phyloP scores from a whole-genome alignment of 2,797 vertebrate species.

The Halcyon chelicuti region DNA sequence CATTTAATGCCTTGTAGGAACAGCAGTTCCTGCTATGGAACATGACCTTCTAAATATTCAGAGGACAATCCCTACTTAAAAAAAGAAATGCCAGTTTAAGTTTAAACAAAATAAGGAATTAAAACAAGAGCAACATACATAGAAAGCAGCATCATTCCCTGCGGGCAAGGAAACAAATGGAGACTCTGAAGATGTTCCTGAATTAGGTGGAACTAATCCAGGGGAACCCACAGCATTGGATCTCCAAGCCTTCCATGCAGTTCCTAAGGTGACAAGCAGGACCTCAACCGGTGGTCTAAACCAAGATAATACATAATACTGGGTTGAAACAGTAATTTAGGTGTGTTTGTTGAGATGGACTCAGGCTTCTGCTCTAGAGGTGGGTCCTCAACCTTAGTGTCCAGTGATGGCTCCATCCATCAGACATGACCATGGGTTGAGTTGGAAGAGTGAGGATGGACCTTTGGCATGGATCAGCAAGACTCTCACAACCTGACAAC shows the following conservation, averaged over 20 bases:
- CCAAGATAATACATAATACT: background rate
- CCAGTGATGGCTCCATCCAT: background rate
- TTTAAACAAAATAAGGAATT: background rate
- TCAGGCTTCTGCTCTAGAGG: background rate
- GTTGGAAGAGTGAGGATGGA: fast-evolving
- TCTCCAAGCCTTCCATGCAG: background rate
- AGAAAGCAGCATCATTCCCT: background rate
- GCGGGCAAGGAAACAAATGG: background rate
- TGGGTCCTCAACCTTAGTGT: background rate
- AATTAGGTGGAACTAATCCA: background rate
- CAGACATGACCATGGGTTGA: fast-evolving
- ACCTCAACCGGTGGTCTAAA: background rate
- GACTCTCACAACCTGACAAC: background rate
- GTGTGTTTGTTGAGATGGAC: background rate
- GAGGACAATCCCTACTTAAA: background rate
- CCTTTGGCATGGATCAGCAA: background rate
- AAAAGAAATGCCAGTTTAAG: background rate
- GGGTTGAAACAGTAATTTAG: background rate
- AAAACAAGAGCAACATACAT: background rate
- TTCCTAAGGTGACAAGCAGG: background rate
- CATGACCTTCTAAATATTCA: background rate
- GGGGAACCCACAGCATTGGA: too few relatives aligned
- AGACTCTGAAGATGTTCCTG: background rate
- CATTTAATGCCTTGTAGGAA: background rate
- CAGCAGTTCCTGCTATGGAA: background rate